Conservation (phyloP, 2,888 invertebrate genomes). For the Andrena chrysosceles region DNA sequence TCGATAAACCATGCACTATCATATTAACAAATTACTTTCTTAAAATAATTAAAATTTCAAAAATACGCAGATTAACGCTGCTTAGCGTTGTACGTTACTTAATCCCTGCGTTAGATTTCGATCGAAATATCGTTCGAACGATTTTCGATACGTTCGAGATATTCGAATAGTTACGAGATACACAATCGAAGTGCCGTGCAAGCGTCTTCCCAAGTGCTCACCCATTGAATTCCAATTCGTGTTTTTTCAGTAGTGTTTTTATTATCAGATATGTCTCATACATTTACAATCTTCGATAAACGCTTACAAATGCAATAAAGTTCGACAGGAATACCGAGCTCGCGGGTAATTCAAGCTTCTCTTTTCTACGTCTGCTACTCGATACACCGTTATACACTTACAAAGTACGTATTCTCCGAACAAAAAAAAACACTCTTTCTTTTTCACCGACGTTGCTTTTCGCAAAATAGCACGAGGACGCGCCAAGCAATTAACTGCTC, state of each 20-base stretch:
- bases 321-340: constrained; percentile 53
- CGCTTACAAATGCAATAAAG: constrained; percentile 77
- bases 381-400: constrained; percentile 56
- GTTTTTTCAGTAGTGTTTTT: constrained; percentile 59
- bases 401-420: constrained; percentile 48
- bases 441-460: constrained; percentile 21
- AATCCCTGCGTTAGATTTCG: background rate
- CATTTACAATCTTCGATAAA: constrained; percentile 76
- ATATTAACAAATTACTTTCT: constrained; percentile 1
- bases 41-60: background rate
- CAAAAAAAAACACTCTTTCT: constrained; percentile 18
- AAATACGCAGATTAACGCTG: background rate
- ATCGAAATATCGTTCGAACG: background rate
- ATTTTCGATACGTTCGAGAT: background rate
- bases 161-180: background rate
- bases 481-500: constrained; percentile 19
- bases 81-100: background rate
- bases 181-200: background rate
- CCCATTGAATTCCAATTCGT: constrained; percentile 1
- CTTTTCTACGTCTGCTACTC: constrained; percentile 46
- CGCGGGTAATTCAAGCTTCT: constrained; percentile 46
- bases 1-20: background rate
- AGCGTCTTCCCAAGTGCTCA: background rate
- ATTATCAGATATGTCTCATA: constrained; percentile 72
- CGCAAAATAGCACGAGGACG: constrained; percentile 9